phyloP scores from a whole-genome alignment of 2,113 vertebrate genomes.

The Leptobrachium ailaonicum region DNA sequence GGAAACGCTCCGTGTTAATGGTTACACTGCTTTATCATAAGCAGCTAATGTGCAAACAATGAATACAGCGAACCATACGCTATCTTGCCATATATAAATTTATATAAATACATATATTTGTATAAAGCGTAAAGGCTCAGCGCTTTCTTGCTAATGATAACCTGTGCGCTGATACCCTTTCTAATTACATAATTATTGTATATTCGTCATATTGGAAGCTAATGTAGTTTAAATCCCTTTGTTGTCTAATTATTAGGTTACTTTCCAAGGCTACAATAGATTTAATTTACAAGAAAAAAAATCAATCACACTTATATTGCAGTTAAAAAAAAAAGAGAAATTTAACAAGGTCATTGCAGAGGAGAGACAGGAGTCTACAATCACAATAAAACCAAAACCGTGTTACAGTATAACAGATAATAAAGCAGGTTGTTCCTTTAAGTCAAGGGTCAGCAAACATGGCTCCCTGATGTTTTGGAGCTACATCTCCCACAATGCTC shows the following conservation, averaged over 20 bases:
- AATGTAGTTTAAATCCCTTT: not conserved
- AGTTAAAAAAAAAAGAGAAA: not conserved
- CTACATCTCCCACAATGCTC: too few species aligned
- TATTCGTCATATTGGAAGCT: not conserved
- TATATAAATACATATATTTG: too few species aligned
- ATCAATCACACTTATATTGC: not conserved
- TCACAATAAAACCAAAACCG: too few species aligned
- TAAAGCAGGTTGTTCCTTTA: too few species aligned
- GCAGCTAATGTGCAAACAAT: not conserved
- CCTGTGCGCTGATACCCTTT: not conserved
- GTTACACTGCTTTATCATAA: not conserved
- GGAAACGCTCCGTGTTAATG: not conserved
- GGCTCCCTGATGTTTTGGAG: too few species aligned
- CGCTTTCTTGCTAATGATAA: not conserved
- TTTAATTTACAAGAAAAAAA: not conserved
- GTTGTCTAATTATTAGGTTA: constrained; percentile 3
- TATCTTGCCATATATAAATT: not conserved
- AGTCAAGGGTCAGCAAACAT: too few species aligned
- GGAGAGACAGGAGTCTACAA: too few species aligned
- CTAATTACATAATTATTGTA: constrained; percentile 7
- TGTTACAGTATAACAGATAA: too few species aligned
- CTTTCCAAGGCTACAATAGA: not conserved
- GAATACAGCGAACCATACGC: not conserved
- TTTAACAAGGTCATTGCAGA: not conserved
- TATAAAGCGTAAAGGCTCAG: not conserved